Percentiles rank a stretch among this genome's conserved stretches.
phyloP scores from a whole-genome alignment of 2,888 invertebrate species.

The Aethes cnicana region DNA sequence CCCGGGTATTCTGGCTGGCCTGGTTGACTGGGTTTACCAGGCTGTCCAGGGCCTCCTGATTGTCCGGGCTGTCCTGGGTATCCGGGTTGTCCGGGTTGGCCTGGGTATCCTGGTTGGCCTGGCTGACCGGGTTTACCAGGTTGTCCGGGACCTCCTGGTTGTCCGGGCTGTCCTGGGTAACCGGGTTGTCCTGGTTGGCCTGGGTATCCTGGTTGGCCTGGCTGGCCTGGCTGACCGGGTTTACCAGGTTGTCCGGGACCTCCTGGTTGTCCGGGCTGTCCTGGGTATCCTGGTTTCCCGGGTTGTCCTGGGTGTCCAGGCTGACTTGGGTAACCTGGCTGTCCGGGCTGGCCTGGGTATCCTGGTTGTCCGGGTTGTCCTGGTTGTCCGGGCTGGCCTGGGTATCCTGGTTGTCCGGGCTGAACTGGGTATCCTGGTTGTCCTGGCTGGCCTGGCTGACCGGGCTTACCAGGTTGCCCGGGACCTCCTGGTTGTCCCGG shows the following conservation, averaged over 20 bases:
- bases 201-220: constrained; percentile 19
- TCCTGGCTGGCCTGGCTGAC: constrained; percentile 9
- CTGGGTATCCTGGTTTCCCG: constrained; percentile 18
- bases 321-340: constrained; percentile 23
- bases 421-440: constrained; percentile 24
- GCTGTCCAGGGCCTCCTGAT: constrained; percentile 33
- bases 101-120: constrained; percentile 33
- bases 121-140: constrained; percentile 20
- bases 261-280: constrained; percentile 28
- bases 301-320: constrained; percentile 35
- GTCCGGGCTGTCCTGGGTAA: constrained; percentile 7
- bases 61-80: constrained; percentile 8
- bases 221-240: constrained; percentile 25
- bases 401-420: constrained; percentile 31
- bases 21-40: constrained; percentile 49
- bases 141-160: constrained; percentile 28
- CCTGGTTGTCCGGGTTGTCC: constrained; percentile 12
- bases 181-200: constrained; percentile 13
- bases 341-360: constrained; percentile 1
- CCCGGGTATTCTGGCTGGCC: constrained; percentile 31
- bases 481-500: constrained; percentile 17
- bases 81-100: constrained; percentile 15
- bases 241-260: constrained; percentile 33
- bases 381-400: constrained; percentile 5
- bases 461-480: constrained; percentile 12